Evolutionary conservation across 2,888 invertebrate species (phyloP).

Genomic region (Teleogryllus oceanicus): DNA sequence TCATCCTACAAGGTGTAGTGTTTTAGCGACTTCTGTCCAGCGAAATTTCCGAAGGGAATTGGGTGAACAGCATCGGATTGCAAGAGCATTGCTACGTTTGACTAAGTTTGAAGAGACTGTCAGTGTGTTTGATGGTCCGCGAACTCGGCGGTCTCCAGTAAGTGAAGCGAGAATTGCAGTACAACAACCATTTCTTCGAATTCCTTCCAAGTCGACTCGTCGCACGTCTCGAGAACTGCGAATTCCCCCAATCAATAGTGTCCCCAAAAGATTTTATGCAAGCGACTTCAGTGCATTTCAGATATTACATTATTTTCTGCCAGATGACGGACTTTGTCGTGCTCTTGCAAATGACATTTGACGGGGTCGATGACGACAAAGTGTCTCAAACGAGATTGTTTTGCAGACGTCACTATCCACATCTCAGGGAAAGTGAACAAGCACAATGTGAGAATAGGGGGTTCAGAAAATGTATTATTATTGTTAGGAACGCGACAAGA

Average conservation of each 20-base stretch:
- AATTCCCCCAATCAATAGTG: background rate
- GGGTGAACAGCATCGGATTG: background rate
- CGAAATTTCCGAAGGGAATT: background rate
- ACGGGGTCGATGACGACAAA: no score
- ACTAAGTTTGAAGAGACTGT: background rate
- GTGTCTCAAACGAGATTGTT: no score
- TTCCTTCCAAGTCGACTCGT: background rate
- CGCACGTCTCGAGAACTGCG: background rate
- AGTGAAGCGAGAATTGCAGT: background rate
- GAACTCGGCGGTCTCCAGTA: background rate
- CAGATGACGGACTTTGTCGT: background rate
- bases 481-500: no score
- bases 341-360: background rate
- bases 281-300: no score
- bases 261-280: background rate
- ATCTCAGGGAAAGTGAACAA: conserved; percentile 12
- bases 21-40: background rate
- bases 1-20: background rate
- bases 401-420: background rate
- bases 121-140: background rate
- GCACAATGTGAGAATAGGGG: background rate
- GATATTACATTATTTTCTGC: no score
- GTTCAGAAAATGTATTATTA: no score
- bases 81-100: background rate
- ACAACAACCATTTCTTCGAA: background rate